Conservation (phyloP, 2,888 invertebrate genomes). For the Therioaphis trifolii region DNA sequence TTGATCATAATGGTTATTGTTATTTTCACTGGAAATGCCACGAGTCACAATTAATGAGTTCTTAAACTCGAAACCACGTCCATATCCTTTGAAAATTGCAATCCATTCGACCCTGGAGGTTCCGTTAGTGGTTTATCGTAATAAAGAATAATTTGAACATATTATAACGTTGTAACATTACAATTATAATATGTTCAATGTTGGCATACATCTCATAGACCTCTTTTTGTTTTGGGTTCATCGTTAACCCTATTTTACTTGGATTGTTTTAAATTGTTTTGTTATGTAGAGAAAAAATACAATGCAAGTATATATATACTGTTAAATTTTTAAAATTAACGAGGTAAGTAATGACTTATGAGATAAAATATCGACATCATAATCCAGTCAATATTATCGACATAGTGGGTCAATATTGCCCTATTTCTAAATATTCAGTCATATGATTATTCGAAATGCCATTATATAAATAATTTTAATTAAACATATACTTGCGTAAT, state of each 20-base stretch:
- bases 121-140: neutral
- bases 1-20: neutral
- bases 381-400: no score
- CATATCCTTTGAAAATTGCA: neutral
- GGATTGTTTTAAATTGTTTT: neutral
- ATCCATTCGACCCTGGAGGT: neutral
- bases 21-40: neutral
- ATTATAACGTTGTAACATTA: no score
- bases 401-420: no score
- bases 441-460: no score
- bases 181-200: no score
- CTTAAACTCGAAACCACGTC: neutral
- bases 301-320: neutral
- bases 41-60: neutral
- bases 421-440: no score
- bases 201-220: constrained; percentile 12
- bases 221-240: constrained; percentile 5
- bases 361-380: neutral
- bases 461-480: no score
- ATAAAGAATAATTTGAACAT: constrained; percentile 10
- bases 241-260: constrained; percentile 15
- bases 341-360: neutral
- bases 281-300: neutral
- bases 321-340: neutral
- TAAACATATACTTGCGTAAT: no score